Conservation (phyloP, 2,888 invertebrate species). For the Ectemnius continuus region DNA sequence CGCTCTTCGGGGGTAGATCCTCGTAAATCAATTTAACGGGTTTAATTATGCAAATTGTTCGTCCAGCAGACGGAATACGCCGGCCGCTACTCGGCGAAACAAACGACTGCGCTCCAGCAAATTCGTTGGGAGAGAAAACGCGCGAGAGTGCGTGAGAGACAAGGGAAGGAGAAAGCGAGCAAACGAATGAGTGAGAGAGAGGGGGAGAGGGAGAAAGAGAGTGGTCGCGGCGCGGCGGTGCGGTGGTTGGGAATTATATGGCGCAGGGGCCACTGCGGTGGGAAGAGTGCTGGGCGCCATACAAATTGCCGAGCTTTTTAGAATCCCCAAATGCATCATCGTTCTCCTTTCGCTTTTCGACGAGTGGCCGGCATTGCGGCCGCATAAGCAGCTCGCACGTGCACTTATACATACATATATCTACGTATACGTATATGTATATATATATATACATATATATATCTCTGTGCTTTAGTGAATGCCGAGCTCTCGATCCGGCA, state of each 20-base stretch:
- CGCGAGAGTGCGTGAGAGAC: no score
- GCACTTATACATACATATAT: neutral
- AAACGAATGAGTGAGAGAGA: no score
- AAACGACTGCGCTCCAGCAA: neutral
- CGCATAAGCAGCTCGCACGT: neutral
- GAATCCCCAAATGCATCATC: constrained; percentile 7
- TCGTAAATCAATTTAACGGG: neutral
- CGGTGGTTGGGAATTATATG: neutral
- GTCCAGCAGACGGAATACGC: constrained; percentile 14
- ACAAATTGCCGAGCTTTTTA: constrained; percentile 7
- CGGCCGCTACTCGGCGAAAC: constrained; percentile 15
- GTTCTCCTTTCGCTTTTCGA: constrained; percentile 7
- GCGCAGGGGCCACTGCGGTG: neutral
- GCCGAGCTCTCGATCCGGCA: constrained; percentile 37
- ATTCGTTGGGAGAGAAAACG: no score
- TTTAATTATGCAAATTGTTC: constrained; percentile 20
- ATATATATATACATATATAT: neutral
- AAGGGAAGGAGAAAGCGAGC: no score
- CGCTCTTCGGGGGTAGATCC: neutral
- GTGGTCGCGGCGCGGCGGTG: no score
- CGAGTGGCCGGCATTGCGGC: neutral
- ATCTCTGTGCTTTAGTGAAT: neutral
- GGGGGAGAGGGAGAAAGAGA: no score
- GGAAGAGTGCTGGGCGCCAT: neutral
- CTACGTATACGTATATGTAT: neutral